phyloP scores from a whole-genome alignment of 1,140 invertebrate species.

The Bombus fervidus region DNA sequence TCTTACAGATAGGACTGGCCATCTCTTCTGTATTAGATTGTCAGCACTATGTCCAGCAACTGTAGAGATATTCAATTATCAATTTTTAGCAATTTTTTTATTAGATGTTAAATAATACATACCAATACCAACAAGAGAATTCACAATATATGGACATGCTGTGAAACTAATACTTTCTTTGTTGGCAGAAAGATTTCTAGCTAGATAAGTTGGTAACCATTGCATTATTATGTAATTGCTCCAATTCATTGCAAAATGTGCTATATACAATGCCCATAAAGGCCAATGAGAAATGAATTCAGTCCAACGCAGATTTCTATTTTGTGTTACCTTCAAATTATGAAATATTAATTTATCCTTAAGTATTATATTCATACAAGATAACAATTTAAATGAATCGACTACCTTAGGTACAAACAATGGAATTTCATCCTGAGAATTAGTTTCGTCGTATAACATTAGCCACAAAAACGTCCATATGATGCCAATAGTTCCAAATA shows the following conservation, averaged over 20 bases:
- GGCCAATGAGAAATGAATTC: constrained; percentile 89
- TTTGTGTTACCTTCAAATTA: constrained; percentile 82
- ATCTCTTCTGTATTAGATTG: constrained; percentile 86
- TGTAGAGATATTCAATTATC: constrained; percentile 68
- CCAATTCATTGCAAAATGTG: constrained; percentile 94
- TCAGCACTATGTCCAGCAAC: constrained; percentile 90
- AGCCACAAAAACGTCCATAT: constrained; percentile 88
- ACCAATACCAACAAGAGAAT: constrained; percentile 89
- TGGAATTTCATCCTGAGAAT: constrained; percentile 86
- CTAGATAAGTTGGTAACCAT: constrained; percentile 91
- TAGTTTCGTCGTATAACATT: constrained; percentile 84
- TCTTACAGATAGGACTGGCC: constrained; percentile 89
- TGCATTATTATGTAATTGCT: constrained; percentile 93
- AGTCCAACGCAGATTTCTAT: constrained; percentile 84
- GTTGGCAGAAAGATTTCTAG: constrained; percentile 87
- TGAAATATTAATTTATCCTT: background rate
- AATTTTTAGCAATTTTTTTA: constrained; percentile 7
- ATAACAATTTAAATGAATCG: constrained; percentile 11
- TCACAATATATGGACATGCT: constrained; percentile 90
- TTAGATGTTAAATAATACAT: constrained; percentile 68
- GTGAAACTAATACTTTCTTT: constrained; percentile 90
- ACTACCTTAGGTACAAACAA: constrained; percentile 86
- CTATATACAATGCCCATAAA: constrained; percentile 90
- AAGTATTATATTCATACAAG: background rate
- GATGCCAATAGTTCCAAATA: constrained; percentile 88